These are phyloP conservation scores for Hirtodrosophila duncani DNA, from an alignment of 2,888 invertebrate genomes.

Conservation along the genomic window DNA sequence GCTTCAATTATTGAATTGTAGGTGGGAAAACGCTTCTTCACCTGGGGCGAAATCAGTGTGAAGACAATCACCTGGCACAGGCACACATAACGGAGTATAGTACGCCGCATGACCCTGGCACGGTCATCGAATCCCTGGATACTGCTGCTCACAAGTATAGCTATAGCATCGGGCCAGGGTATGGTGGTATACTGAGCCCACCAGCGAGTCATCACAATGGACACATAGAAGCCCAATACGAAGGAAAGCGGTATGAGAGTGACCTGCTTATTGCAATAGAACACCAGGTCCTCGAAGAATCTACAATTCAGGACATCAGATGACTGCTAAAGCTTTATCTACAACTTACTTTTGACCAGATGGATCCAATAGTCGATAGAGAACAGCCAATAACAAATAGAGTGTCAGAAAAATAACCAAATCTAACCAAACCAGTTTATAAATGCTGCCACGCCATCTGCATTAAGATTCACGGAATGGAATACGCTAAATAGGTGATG, in stretches of 20 bases:
- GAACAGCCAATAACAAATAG: conserved; percentile 81
- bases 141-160: conserved; percentile 88
- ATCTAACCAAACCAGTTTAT: conserved; percentile 94
- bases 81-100: conserved; percentile 89
- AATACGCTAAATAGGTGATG: too few relatives aligned
- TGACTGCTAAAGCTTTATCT: too few relatives aligned
- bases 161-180: conserved; percentile 91
- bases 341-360: conserved; percentile 38
- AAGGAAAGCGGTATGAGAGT: conserved; percentile 93
- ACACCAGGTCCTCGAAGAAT: conserved; percentile 87
- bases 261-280: conserved; percentile 89
- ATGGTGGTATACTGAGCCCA: conserved; percentile 90
- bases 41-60: conserved; percentile 89
- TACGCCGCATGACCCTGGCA: conserved; percentile 88
- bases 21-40: conserved; percentile 92
- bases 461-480: too few relatives aligned
- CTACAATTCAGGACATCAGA: conserved; percentile 78
- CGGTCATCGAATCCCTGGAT: conserved; percentile 90
- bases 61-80: conserved; percentile 90
- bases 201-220: conserved; percentile 94
- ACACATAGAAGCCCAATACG: conserved; percentile 95
- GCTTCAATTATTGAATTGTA: conserved; percentile 89
- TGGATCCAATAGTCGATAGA: conserved; percentile 40
- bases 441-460: conserved; percentile 96
- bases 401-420: conserved; percentile 85